Base-by-base conservation (phyloP, 35 echinoderm and acorn worm species). In the Nesometra sesokonis region DNA sequence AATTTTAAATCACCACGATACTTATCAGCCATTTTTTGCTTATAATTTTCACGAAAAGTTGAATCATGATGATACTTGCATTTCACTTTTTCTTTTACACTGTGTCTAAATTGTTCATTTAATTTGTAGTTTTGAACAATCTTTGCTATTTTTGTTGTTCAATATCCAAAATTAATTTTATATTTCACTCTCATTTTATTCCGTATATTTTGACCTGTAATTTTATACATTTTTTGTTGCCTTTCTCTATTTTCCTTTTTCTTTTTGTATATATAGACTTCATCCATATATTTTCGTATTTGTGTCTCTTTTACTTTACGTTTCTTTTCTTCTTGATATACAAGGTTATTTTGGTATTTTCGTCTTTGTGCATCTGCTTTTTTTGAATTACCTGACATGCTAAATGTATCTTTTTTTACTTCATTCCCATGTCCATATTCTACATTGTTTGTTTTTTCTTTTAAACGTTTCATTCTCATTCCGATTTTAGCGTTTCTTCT, bases 291-390 rank as follows among this genome's bases (percentile, higher is more conserved):
- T 27, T 32, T 80, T 13, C 7, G 7, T 80, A 32, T 36, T 80
- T 36, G 32, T 34, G 11, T 15, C 31, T 80, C 35, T 80, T 33
- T 33, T 13, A 34, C 23, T 80, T 80, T 36, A 80, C 35, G 31
- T 80, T 36, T 80, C 35, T 80, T 80, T 80, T 33, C 79, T 33
- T 80, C 79, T 80, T 30, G 13, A 23, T 80, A 80, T 34, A 80
- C 32, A 36, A 30, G 11, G 32, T 80, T 30, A 80, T 3, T 36
- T 34, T 80, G 79, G 31, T 80, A 80, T 80, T 36, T 80, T 11
- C 32, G 13, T 67, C 8, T 67, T 27, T 67, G 7, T 17, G 23
- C 9, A 67, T 67, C 23, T 67, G 21, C 52, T 67, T 2, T 67
- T 1, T 19, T 67, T 67, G 52, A 67, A 19, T 67, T 43, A 43